These are phyloP conservation scores for Dasysyrphus albostriatus DNA, from an alignment of 2,888 invertebrate species.

Conservation along the genomic window DNA sequence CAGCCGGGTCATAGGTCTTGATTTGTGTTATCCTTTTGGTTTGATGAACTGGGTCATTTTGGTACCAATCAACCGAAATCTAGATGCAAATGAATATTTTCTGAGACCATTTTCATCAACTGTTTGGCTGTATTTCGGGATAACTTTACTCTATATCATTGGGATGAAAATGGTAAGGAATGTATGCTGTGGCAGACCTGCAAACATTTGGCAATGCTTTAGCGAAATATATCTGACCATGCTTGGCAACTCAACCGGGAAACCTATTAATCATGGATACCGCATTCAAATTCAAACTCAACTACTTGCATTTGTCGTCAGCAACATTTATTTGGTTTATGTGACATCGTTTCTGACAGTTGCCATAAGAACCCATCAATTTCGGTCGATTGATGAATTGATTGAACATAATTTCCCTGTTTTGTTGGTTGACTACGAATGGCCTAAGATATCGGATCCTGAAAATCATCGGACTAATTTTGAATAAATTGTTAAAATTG, in stretches of 20 bases:
- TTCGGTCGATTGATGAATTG: slow-evolving; percentile 35
- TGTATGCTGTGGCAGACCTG: not conserved
- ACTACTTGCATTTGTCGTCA: slow-evolving; percentile 17
- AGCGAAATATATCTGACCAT: slow-evolving; percentile 1
- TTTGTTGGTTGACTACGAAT: slow-evolving; percentile 13
- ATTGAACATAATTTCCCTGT: slow-evolving; percentile 37
- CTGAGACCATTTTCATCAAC: slow-evolving; percentile 9
- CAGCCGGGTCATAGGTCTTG: not conserved
- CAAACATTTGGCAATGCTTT: slow-evolving; percentile 14
- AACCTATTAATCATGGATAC: not conserved
- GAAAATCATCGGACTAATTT: not conserved
- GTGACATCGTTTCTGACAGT: slow-evolving; percentile 45
- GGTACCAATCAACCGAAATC: not conserved
- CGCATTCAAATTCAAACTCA: slow-evolving; percentile 29
- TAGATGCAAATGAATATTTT: slow-evolving; percentile 15
- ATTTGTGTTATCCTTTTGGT: not conserved
- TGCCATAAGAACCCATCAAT: slow-evolving; percentile 22
- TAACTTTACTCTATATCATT: not conserved
- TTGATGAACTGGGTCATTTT: not conserved
- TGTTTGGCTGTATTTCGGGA: not conserved
- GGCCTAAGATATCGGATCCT: not conserved
- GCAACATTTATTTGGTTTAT: slow-evolving; percentile 13
- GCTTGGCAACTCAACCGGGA: not conserved
- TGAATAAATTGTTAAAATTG: not conserved
- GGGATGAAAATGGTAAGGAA: not conserved